Evolutionary conservation across 2,888 invertebrate genomes (phyloP).

Genomic region (Yponomeuta evonymella): DNA sequence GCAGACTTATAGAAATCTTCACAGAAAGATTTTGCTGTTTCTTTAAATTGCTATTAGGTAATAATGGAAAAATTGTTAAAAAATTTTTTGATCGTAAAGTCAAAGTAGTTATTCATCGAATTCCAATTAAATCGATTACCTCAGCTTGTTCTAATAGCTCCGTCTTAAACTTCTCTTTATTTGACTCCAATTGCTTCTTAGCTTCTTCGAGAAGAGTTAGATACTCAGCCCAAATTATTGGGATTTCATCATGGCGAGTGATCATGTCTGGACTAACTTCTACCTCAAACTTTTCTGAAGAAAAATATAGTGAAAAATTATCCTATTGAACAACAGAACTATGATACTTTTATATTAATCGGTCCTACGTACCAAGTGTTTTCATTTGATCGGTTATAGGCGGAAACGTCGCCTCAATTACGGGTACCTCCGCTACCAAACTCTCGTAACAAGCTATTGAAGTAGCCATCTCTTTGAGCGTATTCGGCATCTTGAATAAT

Average conservation of each 20-base stretch:
- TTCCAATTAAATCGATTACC: conserved; percentile 34
- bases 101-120: no score
- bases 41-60: conserved; percentile 74
- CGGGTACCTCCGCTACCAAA: conserved; percentile 78
- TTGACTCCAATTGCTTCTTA: conserved; percentile 82
- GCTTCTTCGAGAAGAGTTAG: conserved; percentile 81
- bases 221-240: conserved; percentile 82
- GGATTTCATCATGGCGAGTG: conserved; percentile 75
- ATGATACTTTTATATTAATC: conserved; percentile 21
- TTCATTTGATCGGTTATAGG: conserved; percentile 84
- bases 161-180: conserved; percentile 84
- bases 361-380: conserved; percentile 72
- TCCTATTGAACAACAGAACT: neutral
- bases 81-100: neutral
- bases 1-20: conserved; percentile 81
- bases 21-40: conserved; percentile 80
- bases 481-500: conserved; percentile 81
- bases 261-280: conserved; percentile 78
- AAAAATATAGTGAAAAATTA: neutral
- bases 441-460: conserved; percentile 81
- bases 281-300: conserved; percentile 82
- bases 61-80: neutral
- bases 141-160: conserved; percentile 82
- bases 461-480: conserved; percentile 82
- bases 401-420: conserved; percentile 82